These are phyloP conservation scores for Pseudopleuronectes americanus DNA, from an alignment of 2,797 vertebrate genomes.

Conservation along the genomic window DNA sequence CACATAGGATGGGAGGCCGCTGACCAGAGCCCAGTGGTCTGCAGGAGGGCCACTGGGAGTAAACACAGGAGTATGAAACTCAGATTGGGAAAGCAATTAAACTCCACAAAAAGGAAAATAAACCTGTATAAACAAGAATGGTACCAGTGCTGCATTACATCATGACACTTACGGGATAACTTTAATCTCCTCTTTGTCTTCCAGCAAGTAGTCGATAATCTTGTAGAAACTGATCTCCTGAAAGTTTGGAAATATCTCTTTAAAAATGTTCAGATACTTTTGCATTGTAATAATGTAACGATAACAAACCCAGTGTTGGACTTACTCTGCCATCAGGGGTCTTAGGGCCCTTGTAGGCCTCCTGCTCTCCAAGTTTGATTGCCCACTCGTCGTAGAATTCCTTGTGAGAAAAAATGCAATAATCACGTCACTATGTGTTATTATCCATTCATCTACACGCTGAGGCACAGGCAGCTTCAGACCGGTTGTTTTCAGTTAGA, in stretches of 20 bases:
- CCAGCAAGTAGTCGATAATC: constrained; percentile 95
- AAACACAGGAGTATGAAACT: constrained; percentile 20
- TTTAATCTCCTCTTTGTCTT: constrained; percentile 95
- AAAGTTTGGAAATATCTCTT: neutral
- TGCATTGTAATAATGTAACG: neutral
- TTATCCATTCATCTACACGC: neutral
- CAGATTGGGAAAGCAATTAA: neutral
- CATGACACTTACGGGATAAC: constrained; percentile 91
- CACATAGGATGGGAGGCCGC: constrained; percentile 91
- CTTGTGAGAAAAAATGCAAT: constrained; percentile 65
- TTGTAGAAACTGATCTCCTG: constrained; percentile 96
- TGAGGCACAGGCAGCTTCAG: neutral
- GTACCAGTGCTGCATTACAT: neutral
- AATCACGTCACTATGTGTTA: neutral
- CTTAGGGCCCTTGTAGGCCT: constrained; percentile 94
- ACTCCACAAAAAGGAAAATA: neutral
- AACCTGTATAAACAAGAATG: neutral
- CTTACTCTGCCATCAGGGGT: constrained; percentile 87
- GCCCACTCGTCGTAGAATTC: constrained; percentile 96
- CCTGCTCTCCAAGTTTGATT: constrained; percentile 90
- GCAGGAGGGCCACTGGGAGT: constrained; percentile 86
- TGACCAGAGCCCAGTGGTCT: constrained; percentile 93
- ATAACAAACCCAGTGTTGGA: neutral
- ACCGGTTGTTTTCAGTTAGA: neutral
- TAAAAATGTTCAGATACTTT: neutral